Evolutionary conservation across 2,888 invertebrate species (phyloP), one percentile per base, ranked within the genome.

Genomic region (Drosophila aldrichi): DNA sequence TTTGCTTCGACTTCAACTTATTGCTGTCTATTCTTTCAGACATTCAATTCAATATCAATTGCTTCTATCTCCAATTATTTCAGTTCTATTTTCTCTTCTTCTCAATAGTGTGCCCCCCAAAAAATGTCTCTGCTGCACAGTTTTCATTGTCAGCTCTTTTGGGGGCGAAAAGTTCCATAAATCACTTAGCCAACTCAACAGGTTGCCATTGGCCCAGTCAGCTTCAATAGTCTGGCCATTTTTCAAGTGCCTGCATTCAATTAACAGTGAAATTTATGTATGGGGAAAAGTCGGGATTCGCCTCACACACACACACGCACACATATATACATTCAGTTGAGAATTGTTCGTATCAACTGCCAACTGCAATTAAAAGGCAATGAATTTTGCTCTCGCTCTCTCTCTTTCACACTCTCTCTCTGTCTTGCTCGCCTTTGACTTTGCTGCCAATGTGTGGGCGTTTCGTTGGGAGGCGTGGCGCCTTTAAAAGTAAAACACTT

Each of bases 341-440:
- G 76, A 79, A 79, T 79, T 79, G 75, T 77, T 80, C 77, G 86
- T 48, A 82, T 85, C 70, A 75, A 72, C 82, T 89, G 86, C 86
- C 89, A 86, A 79, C 76, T 87, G 88, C 90, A 88, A 88, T 88
- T 88, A 88, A 90, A 88, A 88, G 84, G 84, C 88, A 81, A 90
- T 88, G 88, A 88, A 87, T 90, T 86, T 77, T 74, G 72, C 63
- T 69, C 61, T 63, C 25, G n/a, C 80, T 44, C 61, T 63, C 25
- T 18, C 34, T 16, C 32, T 1, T 51, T 1, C 44, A 34, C 43
- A 1, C 44, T 52, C 56, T n/a, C 32, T 22, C 43, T 14, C 32
- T 46, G 44, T 22, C 36, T 41, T 41, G 14, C 38, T 69, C 18
- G 34, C 29, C 34, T 51, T 58, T 71, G 65, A 55, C 57, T 77